Evolutionary conservation across 2,888 invertebrate species (phyloP).

Genomic region (Chalcosyrphus nemorum): DNA sequence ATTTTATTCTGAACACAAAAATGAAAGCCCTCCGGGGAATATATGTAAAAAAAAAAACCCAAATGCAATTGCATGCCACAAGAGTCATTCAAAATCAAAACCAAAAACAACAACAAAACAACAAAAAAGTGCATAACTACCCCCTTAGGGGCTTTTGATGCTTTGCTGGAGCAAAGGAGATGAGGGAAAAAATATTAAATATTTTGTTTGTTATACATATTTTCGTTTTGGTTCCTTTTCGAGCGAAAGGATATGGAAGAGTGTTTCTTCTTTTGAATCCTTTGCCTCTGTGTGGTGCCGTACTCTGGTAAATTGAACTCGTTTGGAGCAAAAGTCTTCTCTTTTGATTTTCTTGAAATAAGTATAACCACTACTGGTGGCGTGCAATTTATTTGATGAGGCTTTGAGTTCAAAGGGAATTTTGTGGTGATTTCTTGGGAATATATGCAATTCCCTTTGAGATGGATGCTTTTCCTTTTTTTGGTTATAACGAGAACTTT

Average conservation of each 20-base stretch:
- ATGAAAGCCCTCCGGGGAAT: conserved; percentile 18
- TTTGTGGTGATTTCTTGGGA: conserved; percentile 14
- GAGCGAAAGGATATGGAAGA: conserved; percentile 20
- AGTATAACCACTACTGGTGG: conserved; percentile 15
- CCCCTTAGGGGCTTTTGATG: conserved; percentile 51
- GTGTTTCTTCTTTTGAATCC: conserved; percentile 21
- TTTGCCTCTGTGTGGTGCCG: not conserved
- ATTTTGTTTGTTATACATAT: conserved; percentile 34
- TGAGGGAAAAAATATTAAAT: conserved; percentile 4
- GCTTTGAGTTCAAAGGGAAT: conserved; percentile 28
- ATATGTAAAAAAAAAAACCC: not conserved
- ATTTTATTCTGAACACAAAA: conserved; percentile 43
- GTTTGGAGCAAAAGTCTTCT: not conserved
- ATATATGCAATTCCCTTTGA: not conserved
- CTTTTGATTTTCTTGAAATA: conserved; percentile 2
- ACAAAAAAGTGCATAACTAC: conserved; percentile 58
- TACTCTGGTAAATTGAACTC: conserved; percentile 5
- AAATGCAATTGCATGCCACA: conserved; percentile 68
- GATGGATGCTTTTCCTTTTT: not conserved
- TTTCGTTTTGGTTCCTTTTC: conserved; percentile 7
- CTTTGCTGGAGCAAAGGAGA: not conserved
- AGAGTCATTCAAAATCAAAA: conserved; percentile 55
- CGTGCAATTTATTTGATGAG: conserved; percentile 21
- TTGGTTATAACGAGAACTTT: too few species aligned
- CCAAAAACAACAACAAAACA: too few species aligned